phyloP scores from a whole-genome alignment of 2,797 vertebrate species.

The Pteropus rufus region DNA sequence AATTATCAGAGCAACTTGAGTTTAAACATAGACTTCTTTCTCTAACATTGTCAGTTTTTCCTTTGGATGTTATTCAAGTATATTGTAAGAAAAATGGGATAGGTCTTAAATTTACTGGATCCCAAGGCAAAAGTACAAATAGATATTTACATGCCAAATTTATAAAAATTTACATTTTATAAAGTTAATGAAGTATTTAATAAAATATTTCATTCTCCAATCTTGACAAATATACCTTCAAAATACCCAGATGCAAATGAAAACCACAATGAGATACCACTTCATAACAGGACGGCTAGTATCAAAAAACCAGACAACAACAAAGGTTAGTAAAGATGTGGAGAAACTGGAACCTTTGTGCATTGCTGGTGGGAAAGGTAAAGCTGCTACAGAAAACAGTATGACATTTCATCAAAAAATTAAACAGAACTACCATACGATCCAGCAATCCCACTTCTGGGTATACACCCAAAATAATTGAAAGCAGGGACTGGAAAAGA shows the following conservation, averaged over 20 bases:
- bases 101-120: neutral
- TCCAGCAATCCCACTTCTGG: neutral
- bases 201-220: neutral
- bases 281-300: neutral
- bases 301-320: neutral
- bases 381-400: neutral
- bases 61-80: neutral
- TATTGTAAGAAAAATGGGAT: neutral
- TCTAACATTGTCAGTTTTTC: neutral
- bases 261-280: neutral
- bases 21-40: slow-evolving; percentile 36
- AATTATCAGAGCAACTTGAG: slow-evolving; percentile 56
- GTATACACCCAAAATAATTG: neutral
- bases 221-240: neutral
- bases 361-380: neutral
- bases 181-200: neutral
- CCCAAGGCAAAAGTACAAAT: neutral
- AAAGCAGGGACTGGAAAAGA: neutral
- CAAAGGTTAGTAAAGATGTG: neutral
- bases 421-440: neutral
- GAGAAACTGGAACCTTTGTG: neutral
- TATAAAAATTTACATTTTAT: neutral
- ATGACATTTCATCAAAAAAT: neutral
- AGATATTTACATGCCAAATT: neutral
- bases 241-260: neutral